phyloP scores from a whole-genome alignment of 2,797 vertebrate genomes.

The Karalla daura region DNA sequence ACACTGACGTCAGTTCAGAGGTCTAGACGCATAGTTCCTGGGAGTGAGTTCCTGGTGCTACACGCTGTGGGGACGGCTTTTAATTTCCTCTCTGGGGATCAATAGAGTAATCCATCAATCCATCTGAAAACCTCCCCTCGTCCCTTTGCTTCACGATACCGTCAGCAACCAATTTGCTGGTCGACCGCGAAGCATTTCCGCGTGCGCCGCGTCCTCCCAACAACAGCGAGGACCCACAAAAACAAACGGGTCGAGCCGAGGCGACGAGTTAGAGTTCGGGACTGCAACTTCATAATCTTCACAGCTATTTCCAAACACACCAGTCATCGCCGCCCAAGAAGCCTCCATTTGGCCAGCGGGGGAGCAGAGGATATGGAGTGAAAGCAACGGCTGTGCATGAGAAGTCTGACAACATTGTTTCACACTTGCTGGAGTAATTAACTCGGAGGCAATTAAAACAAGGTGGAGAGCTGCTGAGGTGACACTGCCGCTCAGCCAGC shows the following conservation, averaged over 20 bases:
- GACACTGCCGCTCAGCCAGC: conserved; percentile 73
- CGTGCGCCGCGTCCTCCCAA: background rate
- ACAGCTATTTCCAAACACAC: conserved; percentile 56
- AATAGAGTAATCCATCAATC: no score
- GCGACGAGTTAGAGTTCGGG: conserved; percentile 19
- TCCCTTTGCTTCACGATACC: background rate
- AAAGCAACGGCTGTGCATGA: conserved; percentile 71
- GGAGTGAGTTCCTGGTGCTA: no score
- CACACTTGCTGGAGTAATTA: conserved; percentile 85
- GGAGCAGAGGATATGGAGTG: conserved; percentile 66
- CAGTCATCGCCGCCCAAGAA: conserved; percentile 44
- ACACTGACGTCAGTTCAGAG: no score
- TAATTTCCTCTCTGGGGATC: no score
- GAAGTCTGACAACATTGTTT: conserved; percentile 84
- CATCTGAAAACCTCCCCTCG: no score
- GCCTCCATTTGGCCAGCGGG: conserved; percentile 74
- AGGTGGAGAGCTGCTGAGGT: conserved; percentile 81
- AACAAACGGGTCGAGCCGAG: background rate
- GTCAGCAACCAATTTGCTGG: background rate
- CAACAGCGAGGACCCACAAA: conserved; percentile 24
- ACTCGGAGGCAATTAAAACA: conserved; percentile 84
- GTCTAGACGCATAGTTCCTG: no score
- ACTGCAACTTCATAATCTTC: conserved; percentile 51
- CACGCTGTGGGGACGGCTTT: no score
- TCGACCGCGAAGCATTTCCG: conserved; percentile 7